These are phyloP conservation scores for Tanypteryx hageni DNA, from an alignment of 2,888 invertebrate genomes.

Conservation along the genomic window DNA sequence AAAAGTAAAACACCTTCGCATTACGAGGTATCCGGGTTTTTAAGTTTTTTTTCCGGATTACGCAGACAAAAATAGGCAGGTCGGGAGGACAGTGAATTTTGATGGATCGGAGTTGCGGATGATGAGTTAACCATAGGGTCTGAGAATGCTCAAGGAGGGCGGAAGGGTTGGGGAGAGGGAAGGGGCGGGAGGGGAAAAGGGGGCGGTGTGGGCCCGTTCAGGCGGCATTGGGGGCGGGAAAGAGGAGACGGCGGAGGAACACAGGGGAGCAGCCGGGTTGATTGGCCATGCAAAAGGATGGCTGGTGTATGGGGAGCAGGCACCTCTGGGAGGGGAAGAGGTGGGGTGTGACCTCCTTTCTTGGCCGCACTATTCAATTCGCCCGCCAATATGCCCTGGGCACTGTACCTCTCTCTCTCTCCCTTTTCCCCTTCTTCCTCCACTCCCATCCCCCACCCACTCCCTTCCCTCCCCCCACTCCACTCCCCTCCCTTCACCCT, in stretches of 20 bases:
- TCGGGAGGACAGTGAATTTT: neutral
- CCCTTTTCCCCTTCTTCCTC: neutral
- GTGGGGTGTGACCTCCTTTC: conserved; percentile 16
- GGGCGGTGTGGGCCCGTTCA: neutral
- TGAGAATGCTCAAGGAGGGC: neutral
- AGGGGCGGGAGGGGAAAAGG: neutral
- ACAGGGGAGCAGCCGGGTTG: neutral
- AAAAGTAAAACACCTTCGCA: conserved; percentile 3
- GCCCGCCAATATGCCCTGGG: neutral
- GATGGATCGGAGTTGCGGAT: conserved; percentile 7
- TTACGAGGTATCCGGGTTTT: neutral
- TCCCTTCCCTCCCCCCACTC: neutral
- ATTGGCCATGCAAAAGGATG: neutral
- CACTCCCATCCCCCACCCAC: neutral
- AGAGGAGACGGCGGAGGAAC: neutral
- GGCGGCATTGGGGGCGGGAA: neutral
- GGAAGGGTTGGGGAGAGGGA: neutral
- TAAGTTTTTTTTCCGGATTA: neutral
- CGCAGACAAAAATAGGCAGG: neutral
- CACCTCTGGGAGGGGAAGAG: neutral
- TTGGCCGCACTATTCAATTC: conserved; percentile 39
- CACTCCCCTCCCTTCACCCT: neutral
- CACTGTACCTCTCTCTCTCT: neutral
- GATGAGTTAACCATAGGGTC: too few relatives aligned
- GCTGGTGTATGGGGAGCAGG: neutral